Conservation (phyloP, 2,888 invertebrate genomes). For the Anodontia alba region DNA sequence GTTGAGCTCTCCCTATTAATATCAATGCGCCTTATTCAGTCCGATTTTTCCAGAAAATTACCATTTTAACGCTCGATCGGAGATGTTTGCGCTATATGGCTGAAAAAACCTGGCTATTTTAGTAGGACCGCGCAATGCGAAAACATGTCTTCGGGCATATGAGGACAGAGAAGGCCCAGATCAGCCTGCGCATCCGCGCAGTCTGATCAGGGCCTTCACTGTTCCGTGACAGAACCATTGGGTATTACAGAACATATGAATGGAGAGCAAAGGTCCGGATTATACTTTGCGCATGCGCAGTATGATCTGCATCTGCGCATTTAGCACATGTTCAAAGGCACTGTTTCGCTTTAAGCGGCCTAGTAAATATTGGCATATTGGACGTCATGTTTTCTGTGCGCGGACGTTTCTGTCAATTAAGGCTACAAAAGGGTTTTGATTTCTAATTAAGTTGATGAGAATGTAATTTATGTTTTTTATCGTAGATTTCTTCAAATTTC, state of each 20-base stretch:
- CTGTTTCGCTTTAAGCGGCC: too few species aligned
- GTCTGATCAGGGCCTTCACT: too few species aligned
- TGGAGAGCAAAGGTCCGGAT: too few species aligned
- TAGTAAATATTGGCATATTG: constrained; percentile 27
- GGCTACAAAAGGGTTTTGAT: constrained; percentile 8
- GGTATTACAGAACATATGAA: too few species aligned
- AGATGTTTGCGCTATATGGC: neutral
- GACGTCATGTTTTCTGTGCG: neutral
- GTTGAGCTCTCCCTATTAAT: neutral
- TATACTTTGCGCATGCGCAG: too few species aligned
- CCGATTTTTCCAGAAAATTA: constrained; percentile 23
- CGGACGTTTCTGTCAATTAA: constrained; percentile 6
- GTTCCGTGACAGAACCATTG: too few species aligned
- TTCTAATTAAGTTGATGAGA: constrained; percentile 12
- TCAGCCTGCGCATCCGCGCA: too few species aligned
- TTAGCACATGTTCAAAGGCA: too few species aligned
- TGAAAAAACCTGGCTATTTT: neutral
- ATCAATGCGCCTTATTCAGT: neutral
- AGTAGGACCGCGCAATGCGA: too few species aligned
- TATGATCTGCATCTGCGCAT: too few species aligned
- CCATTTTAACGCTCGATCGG: constrained; percentile 13
- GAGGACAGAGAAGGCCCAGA: too few species aligned
- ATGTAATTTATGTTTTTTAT: neutral
- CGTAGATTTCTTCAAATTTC: neutral
- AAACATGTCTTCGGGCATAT: too few species aligned